Base-by-base conservation (phyloP, 1,140 invertebrate species). In the Metopolophium dirhodum region DNA sequence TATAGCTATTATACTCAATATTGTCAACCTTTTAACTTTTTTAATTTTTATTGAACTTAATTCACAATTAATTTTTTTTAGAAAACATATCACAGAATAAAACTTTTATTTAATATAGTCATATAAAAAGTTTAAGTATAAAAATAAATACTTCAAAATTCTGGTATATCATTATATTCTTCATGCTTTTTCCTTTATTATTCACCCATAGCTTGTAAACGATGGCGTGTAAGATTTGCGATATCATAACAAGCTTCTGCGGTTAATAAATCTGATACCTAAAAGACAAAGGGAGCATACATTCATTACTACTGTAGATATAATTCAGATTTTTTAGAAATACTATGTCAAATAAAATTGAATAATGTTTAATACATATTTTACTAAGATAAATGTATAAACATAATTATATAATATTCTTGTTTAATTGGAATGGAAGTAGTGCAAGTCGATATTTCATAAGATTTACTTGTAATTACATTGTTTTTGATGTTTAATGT, bases 201-300 rank as follows among this genome's bases (percentile, higher is more conserved):
- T 93, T 93, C 91, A 86, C 83, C 94, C 94, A 94, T 82, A 61
- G 88, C 89, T 94, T 94, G 94, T 83, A 93, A 91, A 61, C 93
- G 85, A 77, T 93, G 89, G 26, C 87, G 91, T 37, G 94, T 94
- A 41, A 93, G 68, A 82, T 83, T 85, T 26, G 45, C 93, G 4
- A 94, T 88, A 93, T 94, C 94, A 26, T 90, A 90, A 90, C 88
- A 93, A 41, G 88, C 87, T 91, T 94, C 93, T 57, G 94, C 87
- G 35, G 93, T 93, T 37, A 94, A 93, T n/a, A 94, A 90, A 26
- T 94, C 94, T 61, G 51, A 88, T 41, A 93, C 88, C 93, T 93
- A 54, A 85, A 90, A 83, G 14, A 90, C 54, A 87, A 88, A 61
- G 30, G 4, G 26, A 45, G 23, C 23, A 47, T 11, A 47, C 11